A percentile compares a stretch with the other conserved stretches of the same genome.
Evolutionary conservation across 2,888 invertebrate species (phyloP).

Genomic region (Phorcus lineatus): DNA sequence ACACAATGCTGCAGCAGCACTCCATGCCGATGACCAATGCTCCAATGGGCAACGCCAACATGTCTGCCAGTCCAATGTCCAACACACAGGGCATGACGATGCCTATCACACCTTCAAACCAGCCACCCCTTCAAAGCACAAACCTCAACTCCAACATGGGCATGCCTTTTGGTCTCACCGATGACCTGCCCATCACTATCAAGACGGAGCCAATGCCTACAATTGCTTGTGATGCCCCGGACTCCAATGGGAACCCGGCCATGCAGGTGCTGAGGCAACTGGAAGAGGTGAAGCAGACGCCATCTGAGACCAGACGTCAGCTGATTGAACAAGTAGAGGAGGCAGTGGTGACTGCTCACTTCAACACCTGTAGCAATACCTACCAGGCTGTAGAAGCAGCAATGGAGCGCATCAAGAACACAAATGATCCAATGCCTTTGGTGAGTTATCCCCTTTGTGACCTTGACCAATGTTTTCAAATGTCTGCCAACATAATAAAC

Average conservation of each 20-base stretch:
- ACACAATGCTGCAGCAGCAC: conserved; percentile 9
- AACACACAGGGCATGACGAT: conserved; percentile 31
- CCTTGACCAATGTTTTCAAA: too few species aligned
- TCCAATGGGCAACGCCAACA: conserved; percentile 37
- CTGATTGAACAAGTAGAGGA: conserved; percentile 80
- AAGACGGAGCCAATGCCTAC: conserved; percentile 27
- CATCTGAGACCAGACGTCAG: conserved; percentile 52
- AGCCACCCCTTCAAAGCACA: neutral
- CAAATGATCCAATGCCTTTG: conserved; percentile 42
- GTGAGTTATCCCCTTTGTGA: conserved; percentile 41
- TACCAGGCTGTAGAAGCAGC: conserved; percentile 82
- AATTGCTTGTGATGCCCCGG: conserved; percentile 6
- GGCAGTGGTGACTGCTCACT: conserved; percentile 92
- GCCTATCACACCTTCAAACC: conserved; percentile 29
- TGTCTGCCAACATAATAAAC: too few species aligned
- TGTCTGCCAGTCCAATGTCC: conserved; percentile 36
- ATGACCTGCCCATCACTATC: conserved; percentile 1
- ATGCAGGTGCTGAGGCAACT: conserved; percentile 53
- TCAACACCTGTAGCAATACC: conserved; percentile 97
- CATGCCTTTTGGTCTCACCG: neutral
- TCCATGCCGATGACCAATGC: neutral
- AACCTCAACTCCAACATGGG: conserved; percentile 28
- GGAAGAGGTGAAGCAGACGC: conserved; percentile 57
- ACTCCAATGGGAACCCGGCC: conserved; percentile 12
- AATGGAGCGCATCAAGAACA: conserved; percentile 49